These are phyloP conservation scores for Acomys russatus DNA, from an alignment of 2,797 vertebrate species.

Conservation along the genomic window DNA sequence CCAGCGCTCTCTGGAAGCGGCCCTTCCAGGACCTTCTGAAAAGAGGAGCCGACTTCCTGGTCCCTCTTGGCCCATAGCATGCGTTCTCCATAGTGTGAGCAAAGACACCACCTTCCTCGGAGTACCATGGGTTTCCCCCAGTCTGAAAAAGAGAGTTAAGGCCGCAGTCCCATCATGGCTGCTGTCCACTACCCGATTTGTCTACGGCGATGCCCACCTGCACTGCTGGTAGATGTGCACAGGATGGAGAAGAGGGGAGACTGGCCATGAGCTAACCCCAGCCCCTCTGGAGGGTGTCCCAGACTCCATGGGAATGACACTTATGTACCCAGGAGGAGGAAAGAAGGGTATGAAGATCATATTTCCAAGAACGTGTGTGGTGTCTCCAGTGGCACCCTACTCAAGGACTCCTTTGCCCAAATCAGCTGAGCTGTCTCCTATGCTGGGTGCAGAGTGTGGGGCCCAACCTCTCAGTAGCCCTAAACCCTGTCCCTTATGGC, in stretches of 20 bases:
- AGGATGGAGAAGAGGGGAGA: not conserved
- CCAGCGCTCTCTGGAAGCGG: not conserved
- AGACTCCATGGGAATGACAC: not conserved
- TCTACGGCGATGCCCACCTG: too few relatives aligned
- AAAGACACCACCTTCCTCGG: rapidly evolving
- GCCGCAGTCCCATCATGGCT: not conserved
- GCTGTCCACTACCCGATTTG: not conserved
- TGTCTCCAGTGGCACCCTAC: not conserved
- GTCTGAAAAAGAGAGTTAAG: not conserved
- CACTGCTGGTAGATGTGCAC: not conserved
- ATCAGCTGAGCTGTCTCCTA: not conserved
- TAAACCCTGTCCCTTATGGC: too few relatives aligned
- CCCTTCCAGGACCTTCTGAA: not conserved
- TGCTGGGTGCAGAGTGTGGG: not conserved
- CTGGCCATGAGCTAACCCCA: not conserved
- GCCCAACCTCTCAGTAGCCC: not conserved
- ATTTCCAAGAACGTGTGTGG: too few relatives aligned
- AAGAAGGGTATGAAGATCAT: not conserved
- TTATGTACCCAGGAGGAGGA: not conserved
- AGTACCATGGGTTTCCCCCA: not conserved
- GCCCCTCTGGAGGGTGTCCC: not conserved
- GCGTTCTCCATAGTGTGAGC: too few relatives aligned
- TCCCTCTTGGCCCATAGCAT: too few relatives aligned
- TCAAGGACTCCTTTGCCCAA: not conserved
- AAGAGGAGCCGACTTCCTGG: not conserved